Base-by-base conservation (phyloP, 2,888 invertebrate genomes). In the Andricus curvator region DNA sequence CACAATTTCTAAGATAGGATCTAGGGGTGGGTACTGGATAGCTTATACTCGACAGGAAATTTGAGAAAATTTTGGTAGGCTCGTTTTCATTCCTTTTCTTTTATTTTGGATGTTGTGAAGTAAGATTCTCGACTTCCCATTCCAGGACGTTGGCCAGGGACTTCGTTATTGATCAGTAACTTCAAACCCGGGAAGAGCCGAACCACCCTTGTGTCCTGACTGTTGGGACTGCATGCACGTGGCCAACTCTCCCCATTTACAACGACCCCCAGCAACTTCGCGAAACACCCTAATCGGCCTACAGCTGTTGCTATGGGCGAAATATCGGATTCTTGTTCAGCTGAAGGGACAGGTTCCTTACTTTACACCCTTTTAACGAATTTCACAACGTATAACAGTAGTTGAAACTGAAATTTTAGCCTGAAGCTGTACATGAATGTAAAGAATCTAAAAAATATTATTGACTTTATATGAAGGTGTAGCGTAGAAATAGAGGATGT, bases 161-260 rank as follows among this genome's bases (percentile, higher is more conserved):
- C 67, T 66, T 80, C 68, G 86, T 88, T 90, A 89, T 89, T 88
- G 89, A 89, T 89, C 88, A 86, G 85, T 78, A 85, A 85, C 85
- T 81, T 76, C 84, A 82, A 84, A 83, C 84, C 83, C 80, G 80
- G 44, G 78, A 86, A 86, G 86, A 88, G 88, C 88, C 86, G 86
- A 89, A 84, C 84, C 84, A 85, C 88, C 87, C 88, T 82, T 82
- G 33, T 67, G 37, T 77, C 25, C 83, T 81, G 77, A 76, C 29
- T 62, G 77, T 65, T 77, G 44, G 51, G 74, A 74, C 74, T 84
- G 80, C 84, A 84, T 85, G 88, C 88, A 88, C 89, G 90, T 90
- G 90, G 88, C 88, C 79, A 84, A 84, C 87, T 85, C 87, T 81
- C 90, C 87, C 88, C 88, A 89, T 88, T 89, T 86, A 87, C 85